Conservation (phyloP, 2,888 invertebrate species). For the Pachycephus smyrnensis region DNA sequence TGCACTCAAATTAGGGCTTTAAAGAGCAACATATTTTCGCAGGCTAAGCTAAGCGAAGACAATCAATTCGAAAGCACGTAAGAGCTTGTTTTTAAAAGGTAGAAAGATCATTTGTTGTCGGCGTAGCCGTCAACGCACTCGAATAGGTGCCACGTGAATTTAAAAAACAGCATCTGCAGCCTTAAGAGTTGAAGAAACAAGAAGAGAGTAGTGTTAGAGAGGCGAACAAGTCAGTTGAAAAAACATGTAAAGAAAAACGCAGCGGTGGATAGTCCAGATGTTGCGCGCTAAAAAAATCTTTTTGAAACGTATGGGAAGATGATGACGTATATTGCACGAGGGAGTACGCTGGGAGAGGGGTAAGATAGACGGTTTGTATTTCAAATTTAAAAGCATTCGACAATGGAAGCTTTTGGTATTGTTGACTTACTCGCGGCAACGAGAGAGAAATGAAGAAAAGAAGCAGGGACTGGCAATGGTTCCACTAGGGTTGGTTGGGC, state of each 20-base stretch:
- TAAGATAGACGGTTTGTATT: slow-evolving; percentile 63
- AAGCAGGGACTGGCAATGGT: slow-evolving; percentile 18
- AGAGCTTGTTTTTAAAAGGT: background rate
- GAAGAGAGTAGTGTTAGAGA: background rate
- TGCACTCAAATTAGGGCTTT: background rate
- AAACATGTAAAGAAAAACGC: background rate
- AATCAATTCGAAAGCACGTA: background rate
- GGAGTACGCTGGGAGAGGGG: slow-evolving; percentile 26
- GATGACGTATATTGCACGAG: slow-evolving; percentile 16
- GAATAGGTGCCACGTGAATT: background rate
- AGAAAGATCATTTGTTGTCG: background rate
- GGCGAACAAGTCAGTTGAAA: background rate
- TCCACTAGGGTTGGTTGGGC: slow-evolving; percentile 32
- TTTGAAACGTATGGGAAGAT: slow-evolving; percentile 18
- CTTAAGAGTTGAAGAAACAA: background rate
- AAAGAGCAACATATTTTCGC: background rate
- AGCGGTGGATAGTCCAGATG: background rate
- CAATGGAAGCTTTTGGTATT: slow-evolving; percentile 62
- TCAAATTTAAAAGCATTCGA: slow-evolving; percentile 66
- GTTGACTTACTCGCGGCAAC: slow-evolving; percentile 53
- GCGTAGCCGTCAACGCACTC: background rate
- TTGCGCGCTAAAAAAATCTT: slow-evolving; percentile 1
- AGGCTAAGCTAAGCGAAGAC: background rate
- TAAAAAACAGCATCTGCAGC: background rate
- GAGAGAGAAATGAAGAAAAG: slow-evolving; percentile 34